Evolutionary conservation across 2,888 invertebrate genomes (phyloP).

Genomic region (Stenchaetothrips biformis): DNA sequence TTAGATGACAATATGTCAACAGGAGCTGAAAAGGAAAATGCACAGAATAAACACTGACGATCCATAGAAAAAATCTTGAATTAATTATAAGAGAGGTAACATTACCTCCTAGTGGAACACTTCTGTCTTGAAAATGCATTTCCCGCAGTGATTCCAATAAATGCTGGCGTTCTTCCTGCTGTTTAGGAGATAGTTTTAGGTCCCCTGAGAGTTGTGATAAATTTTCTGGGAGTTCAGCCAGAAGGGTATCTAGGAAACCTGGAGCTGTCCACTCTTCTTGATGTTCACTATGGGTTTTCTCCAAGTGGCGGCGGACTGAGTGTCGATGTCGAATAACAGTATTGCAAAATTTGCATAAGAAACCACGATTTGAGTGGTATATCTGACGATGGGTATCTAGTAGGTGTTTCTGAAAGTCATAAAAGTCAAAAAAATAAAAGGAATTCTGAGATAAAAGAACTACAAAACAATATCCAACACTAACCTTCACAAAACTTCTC

Average conservation of each 20-base stretch:
- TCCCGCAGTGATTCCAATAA: neutral
- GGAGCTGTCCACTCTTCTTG: neutral
- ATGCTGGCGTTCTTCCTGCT: neutral
- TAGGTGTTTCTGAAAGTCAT: neutral
- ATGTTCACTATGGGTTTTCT: neutral
- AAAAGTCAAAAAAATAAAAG: neutral
- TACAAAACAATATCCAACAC: neutral
- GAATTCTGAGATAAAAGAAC: neutral
- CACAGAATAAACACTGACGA: neutral
- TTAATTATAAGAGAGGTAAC: neutral
- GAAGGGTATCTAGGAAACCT: neutral
- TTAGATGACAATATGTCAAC: neutral
- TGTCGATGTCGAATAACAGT: neutral
- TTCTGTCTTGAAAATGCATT: neutral
- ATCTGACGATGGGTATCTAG: neutral
- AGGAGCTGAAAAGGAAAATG: neutral
- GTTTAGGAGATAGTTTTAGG: neutral
- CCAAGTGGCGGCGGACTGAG: neutral
- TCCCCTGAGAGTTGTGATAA: neutral
- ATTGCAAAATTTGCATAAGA: neutral
- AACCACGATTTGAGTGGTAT: conserved; percentile 14
- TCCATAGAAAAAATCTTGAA: neutral
- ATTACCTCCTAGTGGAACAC: neutral
- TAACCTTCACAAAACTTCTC: neutral
- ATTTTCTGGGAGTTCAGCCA: neutral